phyloP scores from a whole-genome alignment of 2,797 vertebrate species.

The Danio jaintianensis region DNA sequence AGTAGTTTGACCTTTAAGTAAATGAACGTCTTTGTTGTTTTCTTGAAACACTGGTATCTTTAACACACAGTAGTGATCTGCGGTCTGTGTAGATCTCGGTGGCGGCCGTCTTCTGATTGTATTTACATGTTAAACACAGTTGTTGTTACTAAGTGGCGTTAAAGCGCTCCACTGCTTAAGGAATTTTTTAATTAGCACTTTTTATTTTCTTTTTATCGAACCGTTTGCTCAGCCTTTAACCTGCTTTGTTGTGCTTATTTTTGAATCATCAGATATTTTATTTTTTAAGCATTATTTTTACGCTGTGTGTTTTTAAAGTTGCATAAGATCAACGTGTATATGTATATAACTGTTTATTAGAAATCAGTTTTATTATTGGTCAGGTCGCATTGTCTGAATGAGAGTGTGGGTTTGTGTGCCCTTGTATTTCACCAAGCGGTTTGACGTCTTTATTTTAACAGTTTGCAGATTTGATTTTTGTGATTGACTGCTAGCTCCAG shows the following conservation, averaged over 20 bases:
- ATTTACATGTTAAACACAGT: neutral
- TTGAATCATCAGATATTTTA: conserved; percentile 3
- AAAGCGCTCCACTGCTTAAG: neutral
- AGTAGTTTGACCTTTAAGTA: neutral
- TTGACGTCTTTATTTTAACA: conserved; percentile 51
- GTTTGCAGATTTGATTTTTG: conserved; percentile 25
- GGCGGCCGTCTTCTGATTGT: conserved; percentile 3
- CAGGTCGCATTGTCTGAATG: conserved; percentile 8
- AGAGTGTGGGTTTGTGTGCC: conserved; percentile 19
- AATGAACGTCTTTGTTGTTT: neutral
- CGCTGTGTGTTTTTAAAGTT: conserved; percentile 30
- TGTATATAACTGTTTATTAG: conserved; percentile 66
- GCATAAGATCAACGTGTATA: conserved; percentile 64
- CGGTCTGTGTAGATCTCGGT: conserved; percentile 6
- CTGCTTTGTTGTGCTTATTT: neutral
- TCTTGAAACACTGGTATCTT: neutral
- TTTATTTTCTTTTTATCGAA: neutral
- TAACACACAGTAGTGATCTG: neutral
- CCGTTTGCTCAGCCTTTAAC: neutral
- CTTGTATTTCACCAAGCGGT: conserved; percentile 65
- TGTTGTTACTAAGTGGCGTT: neutral
- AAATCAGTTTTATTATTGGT: conserved; percentile 64
- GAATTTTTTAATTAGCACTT: conserved; percentile 14
- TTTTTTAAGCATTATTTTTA: conserved; percentile 63
- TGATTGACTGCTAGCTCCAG: conserved; percentile 40